Conservation (phyloP, 2,888 invertebrate genomes). For the Drosophila lutescens region DNA sequence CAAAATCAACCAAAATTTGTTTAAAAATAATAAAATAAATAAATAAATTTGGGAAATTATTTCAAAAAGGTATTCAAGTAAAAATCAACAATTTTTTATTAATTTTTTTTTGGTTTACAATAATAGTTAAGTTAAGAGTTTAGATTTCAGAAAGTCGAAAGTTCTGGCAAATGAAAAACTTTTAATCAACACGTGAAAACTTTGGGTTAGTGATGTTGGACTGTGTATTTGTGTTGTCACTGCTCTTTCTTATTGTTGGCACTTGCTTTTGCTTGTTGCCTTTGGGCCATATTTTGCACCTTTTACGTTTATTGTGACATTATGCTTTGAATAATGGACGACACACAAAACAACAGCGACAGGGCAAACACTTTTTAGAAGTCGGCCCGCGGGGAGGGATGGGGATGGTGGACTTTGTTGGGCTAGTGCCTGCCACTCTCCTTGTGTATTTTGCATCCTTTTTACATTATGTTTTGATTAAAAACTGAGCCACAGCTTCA, state of each 20-base stretch:
- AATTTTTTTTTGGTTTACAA: too few species aligned
- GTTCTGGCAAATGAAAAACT: not conserved
- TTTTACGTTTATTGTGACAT: conserved; percentile 78
- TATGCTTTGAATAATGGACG: conserved; percentile 74
- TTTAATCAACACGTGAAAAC: not conserved
- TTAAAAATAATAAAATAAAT: too few species aligned
- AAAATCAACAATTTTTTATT: too few species aligned
- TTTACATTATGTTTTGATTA: conserved; percentile 74
- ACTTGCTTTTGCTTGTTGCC: conserved; percentile 46
- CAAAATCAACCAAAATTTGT: too few species aligned
- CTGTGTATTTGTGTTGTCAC: conserved; percentile 22
- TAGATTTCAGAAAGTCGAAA: not conserved
- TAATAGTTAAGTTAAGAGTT: not conserved
- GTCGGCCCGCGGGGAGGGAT: conserved; percentile 12
- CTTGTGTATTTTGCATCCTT: conserved; percentile 44
- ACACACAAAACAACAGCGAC: conserved; percentile 49
- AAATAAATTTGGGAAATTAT: too few species aligned
- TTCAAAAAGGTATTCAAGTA: too few species aligned
- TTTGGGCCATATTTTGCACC: conserved; percentile 73
- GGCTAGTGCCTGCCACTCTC: conserved; percentile 41
- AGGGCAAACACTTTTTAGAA: conserved; percentile 64
- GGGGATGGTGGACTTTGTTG: conserved; percentile 23
- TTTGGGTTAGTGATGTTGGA: not conserved
- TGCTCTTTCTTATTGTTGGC: conserved; percentile 28
- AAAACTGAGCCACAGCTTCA: conserved; percentile 60